These are phyloP conservation scores for Pseudomyrmex pallidus DNA, from an alignment of 1,140 invertebrate genomes.

Conservation along the genomic window DNA sequence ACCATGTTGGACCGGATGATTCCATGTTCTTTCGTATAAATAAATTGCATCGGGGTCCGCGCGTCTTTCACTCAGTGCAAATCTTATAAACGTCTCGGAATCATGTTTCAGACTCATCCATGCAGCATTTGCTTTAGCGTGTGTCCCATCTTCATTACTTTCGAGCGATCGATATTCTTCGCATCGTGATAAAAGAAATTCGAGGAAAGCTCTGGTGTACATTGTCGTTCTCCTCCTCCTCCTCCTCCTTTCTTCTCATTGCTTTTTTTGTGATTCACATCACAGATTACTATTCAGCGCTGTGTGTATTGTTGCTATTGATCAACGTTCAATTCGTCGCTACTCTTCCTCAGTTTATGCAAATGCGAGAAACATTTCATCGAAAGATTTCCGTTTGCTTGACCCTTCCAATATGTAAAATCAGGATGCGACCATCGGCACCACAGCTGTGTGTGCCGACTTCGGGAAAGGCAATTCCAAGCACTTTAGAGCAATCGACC, in stretches of 20 bases:
- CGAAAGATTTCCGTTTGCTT: slow-evolving; percentile 32
- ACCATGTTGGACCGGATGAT: neutral
- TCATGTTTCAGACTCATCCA: slow-evolving; percentile 3
- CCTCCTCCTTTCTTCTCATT: no score
- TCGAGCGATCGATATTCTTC: slow-evolving; percentile 1
- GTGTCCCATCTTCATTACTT: neutral
- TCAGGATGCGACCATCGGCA: slow-evolving; percentile 21
- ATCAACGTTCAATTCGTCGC: neutral
- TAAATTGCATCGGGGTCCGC: slow-evolving; percentile 19
- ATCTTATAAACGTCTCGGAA: slow-evolving; percentile 40
- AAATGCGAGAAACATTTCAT: slow-evolving; percentile 28
- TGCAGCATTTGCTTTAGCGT: neutral
- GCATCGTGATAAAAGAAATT: neutral
- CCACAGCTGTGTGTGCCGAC: neutral
- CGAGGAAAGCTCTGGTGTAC: no score
- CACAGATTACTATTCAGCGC: neutral
- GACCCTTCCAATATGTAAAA: slow-evolving; percentile 38
- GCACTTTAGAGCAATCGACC: slow-evolving; percentile 14
- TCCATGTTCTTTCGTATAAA: slow-evolving; percentile 36
- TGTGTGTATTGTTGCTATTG: no score
- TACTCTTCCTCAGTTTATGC: slow-evolving; percentile 14
- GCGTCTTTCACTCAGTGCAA: neutral
- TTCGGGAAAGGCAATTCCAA: slow-evolving; percentile 37
- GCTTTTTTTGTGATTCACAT: neutral
- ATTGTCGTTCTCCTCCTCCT: neutral